phyloP scores from a whole-genome alignment of 53 echinoderm and acorn worm species.

The Mesocentrotus franciscanus region DNA sequence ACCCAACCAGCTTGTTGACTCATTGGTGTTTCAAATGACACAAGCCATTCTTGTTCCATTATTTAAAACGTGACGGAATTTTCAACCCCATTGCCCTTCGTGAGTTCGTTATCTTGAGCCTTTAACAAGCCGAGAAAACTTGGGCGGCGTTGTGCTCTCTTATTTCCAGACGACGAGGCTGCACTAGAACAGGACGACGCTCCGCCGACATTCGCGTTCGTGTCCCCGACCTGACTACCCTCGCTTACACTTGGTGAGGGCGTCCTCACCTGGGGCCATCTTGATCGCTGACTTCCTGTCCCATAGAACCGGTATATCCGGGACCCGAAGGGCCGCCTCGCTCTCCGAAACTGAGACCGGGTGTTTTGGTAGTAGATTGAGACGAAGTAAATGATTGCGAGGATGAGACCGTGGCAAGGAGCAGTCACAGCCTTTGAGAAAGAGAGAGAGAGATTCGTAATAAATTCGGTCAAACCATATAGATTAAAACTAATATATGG shows the following conservation, averaged over 20 bases:
- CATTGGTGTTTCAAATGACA: not conserved
- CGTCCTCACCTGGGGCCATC: slow-evolving; percentile 19
- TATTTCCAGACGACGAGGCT: not conserved
- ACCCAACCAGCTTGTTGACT: not conserved
- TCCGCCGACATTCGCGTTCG: not conserved
- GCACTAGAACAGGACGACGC: not conserved
- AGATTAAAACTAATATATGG: no score
- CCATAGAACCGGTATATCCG: slow-evolving; percentile 51
- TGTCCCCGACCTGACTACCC: not conserved
- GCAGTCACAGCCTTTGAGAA: slow-evolving; percentile 49
- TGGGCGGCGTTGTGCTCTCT: not conserved
- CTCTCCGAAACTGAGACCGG: not conserved
- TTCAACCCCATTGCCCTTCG: not conserved
- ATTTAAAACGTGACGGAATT: not conserved
- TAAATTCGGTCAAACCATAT: no score
- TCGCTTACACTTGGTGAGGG: slow-evolving; percentile 35
- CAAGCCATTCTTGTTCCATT: not conserved
- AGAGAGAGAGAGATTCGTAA: not conserved
- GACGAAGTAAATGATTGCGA: slow-evolving; percentile 43
- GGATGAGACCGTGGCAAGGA: slow-evolving; percentile 35
- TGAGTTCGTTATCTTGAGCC: not conserved
- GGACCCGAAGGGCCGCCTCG: slow-evolving; percentile 31
- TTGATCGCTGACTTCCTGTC: slow-evolving; percentile 45
- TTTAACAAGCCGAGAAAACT: slow-evolving; percentile 50
- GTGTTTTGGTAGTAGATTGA: not conserved